Conservation (phyloP, 2,113 vertebrate genomes). For the Chaenogobius annularis region DNA sequence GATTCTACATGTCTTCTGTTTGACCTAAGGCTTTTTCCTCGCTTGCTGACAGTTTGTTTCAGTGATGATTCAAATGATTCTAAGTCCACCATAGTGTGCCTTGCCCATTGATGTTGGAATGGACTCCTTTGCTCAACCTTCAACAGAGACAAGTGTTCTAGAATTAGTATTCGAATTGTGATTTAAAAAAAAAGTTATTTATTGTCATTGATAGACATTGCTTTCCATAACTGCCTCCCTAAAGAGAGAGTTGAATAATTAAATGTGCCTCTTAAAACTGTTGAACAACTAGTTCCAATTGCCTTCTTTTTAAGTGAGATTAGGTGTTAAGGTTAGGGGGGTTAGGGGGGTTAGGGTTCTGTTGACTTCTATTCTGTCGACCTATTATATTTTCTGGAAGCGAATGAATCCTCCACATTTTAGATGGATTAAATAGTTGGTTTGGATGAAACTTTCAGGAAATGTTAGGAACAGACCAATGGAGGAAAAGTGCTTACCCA, state of each 20-base stretch:
- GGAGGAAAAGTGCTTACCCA: not conserved
- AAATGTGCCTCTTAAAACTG: slow-evolving; percentile 31
- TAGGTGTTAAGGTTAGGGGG: no score
- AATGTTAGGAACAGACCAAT: no score
- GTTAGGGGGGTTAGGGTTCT: no score
- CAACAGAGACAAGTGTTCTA: no score
- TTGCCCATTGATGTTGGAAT: not conserved
- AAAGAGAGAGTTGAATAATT: slow-evolving; percentile 41
- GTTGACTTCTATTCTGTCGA: no score
- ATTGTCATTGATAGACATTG: no score
- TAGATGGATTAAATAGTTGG: not conserved
- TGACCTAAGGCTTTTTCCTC: not conserved
- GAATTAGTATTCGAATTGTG: no score
- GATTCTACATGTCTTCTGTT: not conserved
- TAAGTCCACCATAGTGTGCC: not conserved
- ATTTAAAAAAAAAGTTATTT: no score
- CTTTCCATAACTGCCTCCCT: slow-evolving; percentile 16
- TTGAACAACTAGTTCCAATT: slow-evolving; percentile 9
- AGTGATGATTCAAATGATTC: no score
- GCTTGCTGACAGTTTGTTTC: not conserved
- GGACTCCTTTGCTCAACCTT: no score
- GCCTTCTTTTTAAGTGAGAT: not conserved
- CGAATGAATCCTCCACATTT: not conserved
- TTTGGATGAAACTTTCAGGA: not conserved
- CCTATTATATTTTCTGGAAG: not conserved